phyloP scores from a whole-genome alignment of 2,113 vertebrate species.

The Callospermophilus lateralis region DNA sequence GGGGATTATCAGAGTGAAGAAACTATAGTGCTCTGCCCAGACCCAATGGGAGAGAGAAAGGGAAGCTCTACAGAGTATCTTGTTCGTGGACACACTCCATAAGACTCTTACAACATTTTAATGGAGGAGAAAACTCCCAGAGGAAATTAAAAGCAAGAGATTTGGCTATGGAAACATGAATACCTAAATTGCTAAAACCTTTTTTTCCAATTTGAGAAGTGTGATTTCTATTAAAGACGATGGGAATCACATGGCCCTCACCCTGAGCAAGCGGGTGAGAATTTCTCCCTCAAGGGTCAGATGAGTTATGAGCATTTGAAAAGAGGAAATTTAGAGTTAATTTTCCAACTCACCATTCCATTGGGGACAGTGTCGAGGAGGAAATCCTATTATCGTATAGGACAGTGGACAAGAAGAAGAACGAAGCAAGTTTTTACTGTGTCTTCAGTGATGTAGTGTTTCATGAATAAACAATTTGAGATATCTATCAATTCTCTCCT shows the following conservation, averaged over 20 bases:
- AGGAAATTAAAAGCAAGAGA: conserved; percentile 66
- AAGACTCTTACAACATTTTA: conserved; percentile 38
- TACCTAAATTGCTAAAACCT: conserved; percentile 56
- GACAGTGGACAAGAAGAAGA: not conserved
- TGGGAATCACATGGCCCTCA: conserved; percentile 58
- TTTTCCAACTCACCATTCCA: conserved; percentile 34
- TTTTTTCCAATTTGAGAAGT: conserved; percentile 43
- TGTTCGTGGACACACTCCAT: not conserved
- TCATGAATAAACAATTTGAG: not conserved
- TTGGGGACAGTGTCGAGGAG: not conserved
- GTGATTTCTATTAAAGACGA: conserved; percentile 65
- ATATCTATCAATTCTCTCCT: not conserved
- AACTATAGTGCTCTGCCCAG: not conserved
- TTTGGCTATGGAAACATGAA: conserved; percentile 50
- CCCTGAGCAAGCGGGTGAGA: conserved; percentile 39
- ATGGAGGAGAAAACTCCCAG: conserved; percentile 12
- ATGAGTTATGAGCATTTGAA: conserved; percentile 68
- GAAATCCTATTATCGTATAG: not conserved
- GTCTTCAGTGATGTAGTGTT: not conserved
- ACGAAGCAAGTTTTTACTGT: not conserved
- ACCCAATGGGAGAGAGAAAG: not conserved
- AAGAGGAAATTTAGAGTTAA: conserved; percentile 67
- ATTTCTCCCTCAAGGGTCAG: conserved; percentile 30
- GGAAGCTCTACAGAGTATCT: not conserved
- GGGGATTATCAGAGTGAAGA: not conserved